A percentile compares a stretch with the other conserved stretches of the same genome.
Conservation (phyloP, 1,140 invertebrate species). For the Zaprionus tsacasi region DNA sequence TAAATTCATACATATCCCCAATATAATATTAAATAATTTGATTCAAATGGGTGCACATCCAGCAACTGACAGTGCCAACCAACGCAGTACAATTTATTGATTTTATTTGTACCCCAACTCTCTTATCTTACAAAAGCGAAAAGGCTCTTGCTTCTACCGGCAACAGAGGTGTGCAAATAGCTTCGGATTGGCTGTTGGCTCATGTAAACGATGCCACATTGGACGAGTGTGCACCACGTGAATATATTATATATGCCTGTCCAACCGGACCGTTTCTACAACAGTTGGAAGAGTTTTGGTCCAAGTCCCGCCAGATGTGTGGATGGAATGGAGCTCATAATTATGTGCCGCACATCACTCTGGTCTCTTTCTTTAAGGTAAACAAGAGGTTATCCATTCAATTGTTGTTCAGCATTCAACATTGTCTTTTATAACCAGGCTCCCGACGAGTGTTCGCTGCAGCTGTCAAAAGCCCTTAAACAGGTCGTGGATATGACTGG, state of each 20-base stretch:
- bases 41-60: background rate
- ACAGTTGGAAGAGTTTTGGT: slow-evolving; percentile 91
- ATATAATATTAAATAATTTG: background rate
- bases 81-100: slow-evolving; percentile 52
- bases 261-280: slow-evolving; percentile 89
- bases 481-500: slow-evolving; percentile 89
- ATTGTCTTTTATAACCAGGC: slow-evolving; percentile 85
- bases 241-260: slow-evolving; percentile 94
- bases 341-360: slow-evolving; percentile 94
- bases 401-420: background rate
- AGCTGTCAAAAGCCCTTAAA: slow-evolving; percentile 88
- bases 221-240: slow-evolving; percentile 90
- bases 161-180: slow-evolving; percentile 92
- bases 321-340: slow-evolving; percentile 96
- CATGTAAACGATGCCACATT: slow-evolving; percentile 93
- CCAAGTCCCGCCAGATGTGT: slow-evolving; percentile 89
- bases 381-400: background rate
- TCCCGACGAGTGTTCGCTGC: slow-evolving; percentile 89
- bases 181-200: slow-evolving; percentile 94
- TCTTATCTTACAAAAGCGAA: slow-evolving; percentile 86
- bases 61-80: background rate
- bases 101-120: slow-evolving; percentile 41
- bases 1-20: background rate
- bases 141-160: slow-evolving; percentile 96
- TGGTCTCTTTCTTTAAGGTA: slow-evolving; percentile 95